phyloP scores from a whole-genome alignment of 2,797 vertebrate genomes.

The Rhynchotus rufescens region DNA sequence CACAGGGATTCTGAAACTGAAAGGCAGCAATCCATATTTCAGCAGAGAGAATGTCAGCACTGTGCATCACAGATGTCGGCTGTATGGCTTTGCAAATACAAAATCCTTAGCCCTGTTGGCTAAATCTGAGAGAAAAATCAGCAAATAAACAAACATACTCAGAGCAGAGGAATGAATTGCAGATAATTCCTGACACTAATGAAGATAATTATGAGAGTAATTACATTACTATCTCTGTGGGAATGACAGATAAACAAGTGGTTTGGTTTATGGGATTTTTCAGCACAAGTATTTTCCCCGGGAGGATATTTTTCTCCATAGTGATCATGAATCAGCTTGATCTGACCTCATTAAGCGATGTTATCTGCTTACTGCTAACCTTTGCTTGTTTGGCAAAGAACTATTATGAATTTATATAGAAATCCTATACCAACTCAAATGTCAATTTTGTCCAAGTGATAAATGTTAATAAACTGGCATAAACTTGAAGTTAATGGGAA shows the following conservation, averaged over 20 bases:
- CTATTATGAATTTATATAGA: constrained; percentile 48
- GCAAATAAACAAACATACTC: constrained; percentile 84
- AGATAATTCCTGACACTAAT: constrained; percentile 98
- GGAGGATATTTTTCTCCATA: constrained; percentile 79
- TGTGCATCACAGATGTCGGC: constrained; percentile 76
- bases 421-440: constrained; percentile 57
- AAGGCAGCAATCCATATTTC: constrained; percentile 80
- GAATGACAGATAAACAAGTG: constrained; percentile 99
- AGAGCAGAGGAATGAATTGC: constrained; percentile 85
- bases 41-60: constrained; percentile 78
- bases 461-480: constrained; percentile 69
- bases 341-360: constrained; percentile 80
- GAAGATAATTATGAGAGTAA: constrained; percentile 98
- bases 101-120: constrained; percentile 72
- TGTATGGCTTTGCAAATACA: constrained; percentile 73
- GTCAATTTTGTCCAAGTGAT: constrained; percentile 53
- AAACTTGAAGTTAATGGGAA: constrained; percentile 15
- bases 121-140: constrained; percentile 74
- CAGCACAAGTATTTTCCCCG: constrained; percentile 84
- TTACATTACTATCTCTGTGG: constrained; percentile 99
- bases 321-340: constrained; percentile 83
- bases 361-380: constrained; percentile 77
- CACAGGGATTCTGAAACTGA: constrained; percentile 84
- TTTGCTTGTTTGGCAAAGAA: constrained; percentile 71
- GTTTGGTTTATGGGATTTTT: constrained; percentile 90